Evolutionary conservation across 2,797 vertebrate genomes (phyloP), one percentile per base, ranked within the genome.

Genomic region (Phoebastria nigripes): DNA sequence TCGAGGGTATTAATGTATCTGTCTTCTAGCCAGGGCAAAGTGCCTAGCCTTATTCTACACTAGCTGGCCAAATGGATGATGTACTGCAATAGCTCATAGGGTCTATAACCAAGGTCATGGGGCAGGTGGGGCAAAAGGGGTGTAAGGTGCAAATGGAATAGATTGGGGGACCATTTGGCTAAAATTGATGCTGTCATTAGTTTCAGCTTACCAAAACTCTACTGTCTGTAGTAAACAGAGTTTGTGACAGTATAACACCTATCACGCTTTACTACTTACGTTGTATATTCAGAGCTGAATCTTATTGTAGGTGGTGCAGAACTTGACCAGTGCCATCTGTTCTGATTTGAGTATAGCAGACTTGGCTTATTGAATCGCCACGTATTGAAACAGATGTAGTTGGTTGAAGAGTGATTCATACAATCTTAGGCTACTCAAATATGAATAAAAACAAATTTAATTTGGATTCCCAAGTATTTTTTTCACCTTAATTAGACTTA

Each of bases 331-430:
- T 52, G 31, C 18, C 9, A 9, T 82, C 44, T 66, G 11, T 63
- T 91, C 29, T 35, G 25, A 49, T 56, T 41, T 37, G 73, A 77
- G n/a, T 62, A 44, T 19, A 44, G 20, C 58, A 90, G 19, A 18
- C 12, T 44, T 55, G 28, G 15, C 24, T 63, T 80, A 20, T 8
- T 85, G 55, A 44, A 55, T 87, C 0, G 0, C 15, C 31, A 29
- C 0, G 0, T 52, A 22, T 13, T 2, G 1, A 63, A 54, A 56
- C 25, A 25, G 44, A 19, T 77, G 15, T 77, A 52, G 55, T 51
- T 82, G 74, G 4, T 2, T 73, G 47, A 84, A 73, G 74, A 85
- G n/a, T 41, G 46, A 20, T 82, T 94, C 39, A 15, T 81, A 20
- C 26, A 59, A 41, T 80, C 8, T 69, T 44, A 46, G 33, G 33